Percentiles rank a stretch among this genome's conserved stretches.
Conservation (phyloP, 2,888 invertebrate genomes). For the Eupithecia vulgata region DNA sequence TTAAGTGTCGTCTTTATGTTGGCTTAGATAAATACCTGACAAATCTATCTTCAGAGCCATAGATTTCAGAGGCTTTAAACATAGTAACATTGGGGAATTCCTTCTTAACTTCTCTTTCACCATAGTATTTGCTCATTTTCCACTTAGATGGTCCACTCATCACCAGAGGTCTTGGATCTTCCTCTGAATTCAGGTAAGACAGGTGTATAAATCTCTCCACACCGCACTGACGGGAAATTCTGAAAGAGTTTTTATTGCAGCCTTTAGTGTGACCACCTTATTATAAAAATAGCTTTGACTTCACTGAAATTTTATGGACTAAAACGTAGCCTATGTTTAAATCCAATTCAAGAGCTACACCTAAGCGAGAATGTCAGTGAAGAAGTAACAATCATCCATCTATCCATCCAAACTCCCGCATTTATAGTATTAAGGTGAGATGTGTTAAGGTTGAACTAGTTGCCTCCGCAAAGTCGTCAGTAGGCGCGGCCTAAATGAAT, state of each 20-base stretch:
- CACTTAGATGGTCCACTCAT: constrained; percentile 90
- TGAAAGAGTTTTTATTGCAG: constrained; percentile 48
- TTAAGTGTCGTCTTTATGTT: too few species aligned
- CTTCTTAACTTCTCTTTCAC: constrained; percentile 95
- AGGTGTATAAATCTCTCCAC: constrained; percentile 97
- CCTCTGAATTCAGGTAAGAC: constrained; percentile 92
- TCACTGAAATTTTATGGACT: too few species aligned
- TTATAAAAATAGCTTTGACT: too few species aligned
- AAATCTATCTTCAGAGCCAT: constrained; percentile 95
- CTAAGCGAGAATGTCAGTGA: too few species aligned
- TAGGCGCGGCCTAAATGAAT: too few species aligned
- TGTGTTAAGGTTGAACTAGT: too few species aligned
- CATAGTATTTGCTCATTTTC: constrained; percentile 90
- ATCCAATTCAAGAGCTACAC: too few species aligned
- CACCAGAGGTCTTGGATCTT: constrained; percentile 87
- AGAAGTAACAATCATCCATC: too few species aligned
- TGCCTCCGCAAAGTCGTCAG: too few species aligned
- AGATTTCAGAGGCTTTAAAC: constrained; percentile 95
- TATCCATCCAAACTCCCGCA: too few species aligned
- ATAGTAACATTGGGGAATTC: constrained; percentile 98
- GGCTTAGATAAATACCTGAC: constrained; percentile 75
- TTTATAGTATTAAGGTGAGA: too few species aligned
- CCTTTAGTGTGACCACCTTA: background rate
- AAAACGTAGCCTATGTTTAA: too few species aligned
- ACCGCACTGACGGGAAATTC: constrained; percentile 88